phyloP scores from a whole-genome alignment of 2,797 vertebrate species.

The Dromococcyx pavoninus region DNA sequence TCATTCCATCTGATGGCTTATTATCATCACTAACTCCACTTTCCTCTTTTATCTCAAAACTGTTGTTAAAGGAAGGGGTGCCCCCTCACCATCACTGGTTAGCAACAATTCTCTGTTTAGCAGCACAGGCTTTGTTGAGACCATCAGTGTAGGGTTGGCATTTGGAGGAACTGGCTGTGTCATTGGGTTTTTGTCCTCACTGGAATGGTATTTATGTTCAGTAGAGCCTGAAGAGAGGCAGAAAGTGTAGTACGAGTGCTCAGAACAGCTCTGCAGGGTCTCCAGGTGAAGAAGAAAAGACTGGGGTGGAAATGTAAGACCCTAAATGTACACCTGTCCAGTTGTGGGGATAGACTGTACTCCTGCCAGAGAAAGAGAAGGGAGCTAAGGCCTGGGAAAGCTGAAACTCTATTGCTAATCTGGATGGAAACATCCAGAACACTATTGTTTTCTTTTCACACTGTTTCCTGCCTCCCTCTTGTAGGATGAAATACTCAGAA shows the following conservation, averaged over 20 bases:
- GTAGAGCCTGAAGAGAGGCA: background rate
- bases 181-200: background rate
- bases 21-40: background rate
- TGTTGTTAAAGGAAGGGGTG: background rate
- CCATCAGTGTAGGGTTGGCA: background rate
- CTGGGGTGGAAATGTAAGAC: background rate
- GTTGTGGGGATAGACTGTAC: background rate
- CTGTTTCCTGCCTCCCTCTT: background rate
- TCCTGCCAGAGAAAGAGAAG: background rate
- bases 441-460: background rate
- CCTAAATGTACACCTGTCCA: background rate
- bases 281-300: background rate
- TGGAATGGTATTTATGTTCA: background rate
- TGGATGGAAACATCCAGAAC: background rate
- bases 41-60: background rate
- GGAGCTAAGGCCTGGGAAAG: background rate
- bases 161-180: background rate
- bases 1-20: background rate
- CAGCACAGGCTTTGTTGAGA: background rate
- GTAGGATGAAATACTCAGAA: background rate
- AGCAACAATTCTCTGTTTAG: background rate
- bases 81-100: background rate
- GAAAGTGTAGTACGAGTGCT: background rate
- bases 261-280: background rate
- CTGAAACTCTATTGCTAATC: background rate